Base-by-base conservation (phyloP, 2,888 invertebrate species). In the Acanthococcus lagerstroemiae region DNA sequence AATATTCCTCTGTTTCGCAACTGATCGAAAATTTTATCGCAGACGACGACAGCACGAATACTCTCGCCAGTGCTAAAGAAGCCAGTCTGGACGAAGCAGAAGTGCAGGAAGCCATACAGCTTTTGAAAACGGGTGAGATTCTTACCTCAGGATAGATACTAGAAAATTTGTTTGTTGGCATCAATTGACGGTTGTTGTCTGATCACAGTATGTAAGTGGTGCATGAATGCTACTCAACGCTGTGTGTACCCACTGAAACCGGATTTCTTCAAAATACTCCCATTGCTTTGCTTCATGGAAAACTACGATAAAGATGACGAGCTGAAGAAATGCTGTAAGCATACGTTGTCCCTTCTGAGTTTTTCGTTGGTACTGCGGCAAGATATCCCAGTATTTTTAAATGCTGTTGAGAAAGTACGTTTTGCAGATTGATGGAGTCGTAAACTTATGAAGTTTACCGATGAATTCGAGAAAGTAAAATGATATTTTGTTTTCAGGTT, bases 231-330 rank as follows among this genome's bases (percentile, higher is more conserved):
- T 68, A 69, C 77, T 25, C 73, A 72, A 22, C 24, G 48, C 7
- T 56, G 45, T 37, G 45, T 45, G 12, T 60, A 54, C 22, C 45
- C 24, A 2, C 44, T 67, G 25, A 52, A 54, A 45, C 75, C 79
- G 1, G 81, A 82, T 67, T 83, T 82, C 72, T 85, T 84, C 74
- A 73, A 77, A 60, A 75, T 86, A 69, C 79, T 83, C 68, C 81
- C 82, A 1, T 76, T 83, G 70, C 82, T 88, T 60, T 88, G 88
- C 74, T 81, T 84, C 15, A 80, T 88, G 70, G 87, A 89, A 73
- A 88, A 85, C 71, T 87, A 87, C 71, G 86, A 87, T 71, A 81
- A 82, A 19, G 89, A 90, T 74, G 87, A 87, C 70, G 90, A 91
- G 76, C 76, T 92, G 69, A 81, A 82, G 19, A 81, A 81, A 68